Evolutionary conservation across 2,113 vertebrate genomes (phyloP).

Genomic region (Onychostoma macrolepis): DNA sequence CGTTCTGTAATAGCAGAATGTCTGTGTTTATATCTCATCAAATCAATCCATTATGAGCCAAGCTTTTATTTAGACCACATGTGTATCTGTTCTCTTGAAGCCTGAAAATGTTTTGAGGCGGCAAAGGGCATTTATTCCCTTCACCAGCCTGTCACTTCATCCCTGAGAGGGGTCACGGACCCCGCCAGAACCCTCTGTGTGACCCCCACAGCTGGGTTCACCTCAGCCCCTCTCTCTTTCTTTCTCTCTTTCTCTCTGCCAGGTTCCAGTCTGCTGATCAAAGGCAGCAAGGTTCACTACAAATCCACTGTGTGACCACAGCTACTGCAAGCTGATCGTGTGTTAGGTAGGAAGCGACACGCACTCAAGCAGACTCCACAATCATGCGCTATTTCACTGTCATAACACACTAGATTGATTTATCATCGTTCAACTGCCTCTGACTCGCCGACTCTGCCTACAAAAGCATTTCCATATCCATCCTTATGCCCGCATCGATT

Average conservation of each 20-base stretch:
- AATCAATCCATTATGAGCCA: not conserved
- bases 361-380: slow-evolving; percentile 19
- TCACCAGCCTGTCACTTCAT: slow-evolving; percentile 26
- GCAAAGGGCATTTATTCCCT: slow-evolving; percentile 45
- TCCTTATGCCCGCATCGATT: slow-evolving; percentile 53
- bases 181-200: not conserved
- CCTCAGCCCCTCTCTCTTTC: slow-evolving; percentile 5
- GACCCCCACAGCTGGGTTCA: slow-evolving; percentile 49
- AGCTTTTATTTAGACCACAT: not conserved
- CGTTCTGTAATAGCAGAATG: slow-evolving; percentile 9
- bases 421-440: slow-evolving; percentile 45
- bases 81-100: not conserved
- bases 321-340: not conserved
- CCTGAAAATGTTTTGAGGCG: not conserved
- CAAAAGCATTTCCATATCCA: slow-evolving; percentile 45
- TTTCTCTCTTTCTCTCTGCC: slow-evolving; percentile 4
- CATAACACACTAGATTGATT: slow-evolving; percentile 53
- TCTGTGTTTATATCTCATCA: not conserved
- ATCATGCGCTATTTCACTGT: slow-evolving; percentile 22
- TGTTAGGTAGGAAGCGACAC: not conserved
- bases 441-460: slow-evolving; percentile 33
- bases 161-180: slow-evolving; percentile 27
- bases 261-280: slow-evolving; percentile 36
- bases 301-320: not conserved
- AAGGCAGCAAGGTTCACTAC: slow-evolving; percentile 8